These are phyloP conservation scores for Scaptomyza polygonia DNA, from an alignment of 2,888 invertebrate species.

Conservation along the genomic window DNA sequence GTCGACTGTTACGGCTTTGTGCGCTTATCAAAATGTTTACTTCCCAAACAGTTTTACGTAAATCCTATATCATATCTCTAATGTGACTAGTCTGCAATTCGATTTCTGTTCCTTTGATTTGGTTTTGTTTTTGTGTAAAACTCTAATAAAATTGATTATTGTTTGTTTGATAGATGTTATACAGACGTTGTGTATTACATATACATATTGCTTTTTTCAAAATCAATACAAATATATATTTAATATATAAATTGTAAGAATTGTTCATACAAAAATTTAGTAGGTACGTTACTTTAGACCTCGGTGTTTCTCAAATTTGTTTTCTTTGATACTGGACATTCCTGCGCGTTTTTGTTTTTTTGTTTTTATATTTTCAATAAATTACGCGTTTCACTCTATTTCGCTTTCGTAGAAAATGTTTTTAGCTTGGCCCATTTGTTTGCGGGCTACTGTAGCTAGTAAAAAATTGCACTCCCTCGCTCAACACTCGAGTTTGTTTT, in stretches of 20 bases:
- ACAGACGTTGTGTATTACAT: slow-evolving; percentile 70
- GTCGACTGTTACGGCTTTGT: slow-evolving; percentile 62
- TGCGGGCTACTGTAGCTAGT: slow-evolving; percentile 28
- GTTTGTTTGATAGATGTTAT: slow-evolving; percentile 73
- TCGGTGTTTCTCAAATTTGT: slow-evolving; percentile 74
- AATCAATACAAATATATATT: slow-evolving; percentile 83
- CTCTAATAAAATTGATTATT: slow-evolving; percentile 79
- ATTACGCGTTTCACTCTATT: slow-evolving; percentile 56
- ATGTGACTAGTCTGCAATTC: slow-evolving; percentile 1
- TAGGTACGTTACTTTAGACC: slow-evolving; percentile 82
- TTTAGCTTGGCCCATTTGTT: slow-evolving; percentile 47
- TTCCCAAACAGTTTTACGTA: slow-evolving; percentile 1
- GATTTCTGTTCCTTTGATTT: slow-evolving; percentile 18
- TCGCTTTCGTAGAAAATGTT: slow-evolving; percentile 66
- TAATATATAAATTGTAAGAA: slow-evolving; percentile 81
- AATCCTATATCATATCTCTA: slow-evolving; percentile 4
- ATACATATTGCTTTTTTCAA: slow-evolving; percentile 83
- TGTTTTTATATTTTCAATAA: background rate
- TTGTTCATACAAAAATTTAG: slow-evolving; percentile 81
- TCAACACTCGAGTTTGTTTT: slow-evolving; percentile 35
- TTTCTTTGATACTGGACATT: slow-evolving; percentile 72
- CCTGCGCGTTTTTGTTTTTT: slow-evolving; percentile 21
- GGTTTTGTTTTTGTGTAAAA: slow-evolving; percentile 63
- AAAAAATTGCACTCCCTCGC: slow-evolving; percentile 41
- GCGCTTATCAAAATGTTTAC: slow-evolving; percentile 46